These are phyloP conservation scores for Zaprionus davidi DNA, from an alignment of 1,140 invertebrate species.

Conservation along the genomic window DNA sequence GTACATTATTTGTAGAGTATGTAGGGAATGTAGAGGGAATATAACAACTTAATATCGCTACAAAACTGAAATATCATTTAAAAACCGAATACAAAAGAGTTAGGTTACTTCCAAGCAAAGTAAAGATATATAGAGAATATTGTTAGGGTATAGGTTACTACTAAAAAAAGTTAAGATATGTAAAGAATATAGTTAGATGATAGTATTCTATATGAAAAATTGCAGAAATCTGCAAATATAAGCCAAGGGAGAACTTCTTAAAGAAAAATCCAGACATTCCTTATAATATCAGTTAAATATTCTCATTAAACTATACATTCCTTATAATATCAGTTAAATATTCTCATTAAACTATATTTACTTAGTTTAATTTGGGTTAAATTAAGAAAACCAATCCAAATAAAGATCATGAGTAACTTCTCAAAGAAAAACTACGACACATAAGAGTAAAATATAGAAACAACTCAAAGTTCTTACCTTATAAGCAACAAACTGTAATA, in stretches of 20 bases:
- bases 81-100: neutral
- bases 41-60: too few relatives aligned
- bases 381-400: neutral
- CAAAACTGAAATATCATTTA: too few relatives aligned
- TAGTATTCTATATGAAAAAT: neutral
- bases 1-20: neutral
- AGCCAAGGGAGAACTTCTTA: fast-evolving
- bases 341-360: neutral
- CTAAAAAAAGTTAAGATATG: neutral
- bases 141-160: neutral
- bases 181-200: neutral
- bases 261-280: neutral
- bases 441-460: neutral
- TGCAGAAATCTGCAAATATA: neutral
- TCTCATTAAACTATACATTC: neutral
- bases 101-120: neutral
- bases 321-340: neutral
- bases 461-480: neutral
- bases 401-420: neutral
- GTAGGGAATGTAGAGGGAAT: too few relatives aligned
- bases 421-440: neutral
- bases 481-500: neutral
- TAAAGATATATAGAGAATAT: neutral
- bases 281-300: neutral
- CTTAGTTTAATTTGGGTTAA: too few relatives aligned